These are phyloP conservation scores for Tribolium freemani DNA, from an alignment of 2,888 invertebrate genomes.

Conservation along the genomic window DNA sequence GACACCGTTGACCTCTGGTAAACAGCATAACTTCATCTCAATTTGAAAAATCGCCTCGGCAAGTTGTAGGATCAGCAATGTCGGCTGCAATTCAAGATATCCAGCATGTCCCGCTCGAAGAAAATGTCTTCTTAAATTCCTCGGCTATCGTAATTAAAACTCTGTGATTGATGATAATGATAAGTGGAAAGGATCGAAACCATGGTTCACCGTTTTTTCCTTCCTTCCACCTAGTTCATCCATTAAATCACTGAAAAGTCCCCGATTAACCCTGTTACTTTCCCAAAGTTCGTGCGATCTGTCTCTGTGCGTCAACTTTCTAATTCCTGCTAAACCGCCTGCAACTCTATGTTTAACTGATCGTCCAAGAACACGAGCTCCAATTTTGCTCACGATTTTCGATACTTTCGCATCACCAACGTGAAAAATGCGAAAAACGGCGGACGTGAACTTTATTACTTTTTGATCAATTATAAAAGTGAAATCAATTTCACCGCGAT, in stretches of 20 bases:
- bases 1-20: conserved; percentile 14
- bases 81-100: conserved; percentile 8
- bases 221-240: background rate
- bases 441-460: background rate
- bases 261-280: conserved; percentile 46
- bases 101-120: conserved; percentile 5
- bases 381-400: conserved; percentile 46
- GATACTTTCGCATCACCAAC: conserved; percentile 35
- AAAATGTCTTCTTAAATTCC: conserved; percentile 11
- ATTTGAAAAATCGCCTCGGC: background rate
- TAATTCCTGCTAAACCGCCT: conserved; percentile 45
- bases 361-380: conserved; percentile 46
- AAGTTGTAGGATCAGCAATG: conserved; percentile 14
- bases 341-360: conserved; percentile 37
- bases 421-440: conserved; percentile 13
- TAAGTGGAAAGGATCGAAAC: conserved; percentile 2
- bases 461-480: conserved; percentile 19
- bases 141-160: conserved; percentile 12
- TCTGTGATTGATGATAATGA: conserved; percentile 20
- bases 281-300: conserved; percentile 46
- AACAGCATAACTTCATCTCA: conserved; percentile 23
- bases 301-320: conserved; percentile 48
- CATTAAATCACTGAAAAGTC: conserved; percentile 32
- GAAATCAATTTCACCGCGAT: conserved; percentile 19
- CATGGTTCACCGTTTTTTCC: conserved; percentile 3